Conservation (phyloP, 2,797 vertebrate genomes). For the Rhabdomys pumilio region DNA sequence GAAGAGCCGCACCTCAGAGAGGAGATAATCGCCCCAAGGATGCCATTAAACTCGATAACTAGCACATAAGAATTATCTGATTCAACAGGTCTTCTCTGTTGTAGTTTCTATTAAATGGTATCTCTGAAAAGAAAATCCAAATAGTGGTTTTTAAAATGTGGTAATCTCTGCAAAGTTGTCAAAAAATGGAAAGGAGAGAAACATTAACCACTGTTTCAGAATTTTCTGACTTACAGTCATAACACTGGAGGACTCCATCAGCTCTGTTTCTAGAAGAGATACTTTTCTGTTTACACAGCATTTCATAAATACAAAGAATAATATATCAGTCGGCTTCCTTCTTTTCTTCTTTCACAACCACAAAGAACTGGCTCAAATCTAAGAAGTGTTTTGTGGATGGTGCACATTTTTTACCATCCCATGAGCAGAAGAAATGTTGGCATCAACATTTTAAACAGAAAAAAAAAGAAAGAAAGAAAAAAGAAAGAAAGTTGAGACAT, state of each 20-base stretch:
- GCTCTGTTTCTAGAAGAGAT: constrained; percentile 63
- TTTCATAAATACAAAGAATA: constrained; percentile 74
- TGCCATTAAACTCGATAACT: constrained; percentile 25
- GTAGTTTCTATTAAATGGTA: constrained; percentile 37
- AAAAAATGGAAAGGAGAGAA: constrained; percentile 62
- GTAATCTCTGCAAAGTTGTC: constrained; percentile 68
- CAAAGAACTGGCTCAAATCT: constrained; percentile 16
- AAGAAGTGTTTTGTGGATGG: constrained; percentile 33
- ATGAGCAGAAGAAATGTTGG: constrained; percentile 16
- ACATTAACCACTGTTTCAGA: constrained; percentile 50
- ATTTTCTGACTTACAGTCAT: constrained; percentile 60
- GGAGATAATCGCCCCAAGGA: background rate
- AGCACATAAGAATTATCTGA: constrained; percentile 49
- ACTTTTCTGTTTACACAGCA: constrained; percentile 62
- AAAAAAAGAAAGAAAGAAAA: background rate
- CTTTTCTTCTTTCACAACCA: constrained; percentile 25
- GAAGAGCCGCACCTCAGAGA: background rate
- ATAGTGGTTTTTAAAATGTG: constrained; percentile 69
- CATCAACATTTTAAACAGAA: constrained; percentile 13
- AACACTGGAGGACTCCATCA: constrained; percentile 54
- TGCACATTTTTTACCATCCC: constrained; percentile 33
- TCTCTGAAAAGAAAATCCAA: constrained; percentile 69
- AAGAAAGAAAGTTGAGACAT: background rate
- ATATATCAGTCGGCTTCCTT: constrained; percentile 50
- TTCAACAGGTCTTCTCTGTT: constrained; percentile 37